These are phyloP conservation scores for Nycteola revayana DNA, from an alignment of 2,888 invertebrate genomes.

Conservation along the genomic window DNA sequence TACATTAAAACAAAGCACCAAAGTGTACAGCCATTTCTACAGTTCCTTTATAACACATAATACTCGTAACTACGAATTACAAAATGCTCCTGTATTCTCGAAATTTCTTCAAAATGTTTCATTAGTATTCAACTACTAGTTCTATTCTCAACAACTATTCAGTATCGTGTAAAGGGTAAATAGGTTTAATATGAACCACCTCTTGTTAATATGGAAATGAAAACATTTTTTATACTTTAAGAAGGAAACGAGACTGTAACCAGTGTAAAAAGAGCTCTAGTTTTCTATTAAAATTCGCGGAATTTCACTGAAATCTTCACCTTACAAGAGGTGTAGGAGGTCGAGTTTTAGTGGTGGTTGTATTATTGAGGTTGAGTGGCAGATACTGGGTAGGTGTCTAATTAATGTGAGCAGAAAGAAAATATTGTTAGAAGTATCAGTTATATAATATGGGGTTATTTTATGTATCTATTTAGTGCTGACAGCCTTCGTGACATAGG, in stretches of 20 bases:
- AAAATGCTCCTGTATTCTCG: too few species aligned
- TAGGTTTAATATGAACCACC: conserved; percentile 41
- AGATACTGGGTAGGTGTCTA: conserved; percentile 56
- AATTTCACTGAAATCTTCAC: conserved; percentile 14
- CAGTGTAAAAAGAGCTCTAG: conserved; percentile 30
- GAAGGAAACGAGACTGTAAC: conserved; percentile 34
- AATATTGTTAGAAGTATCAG: too few species aligned
- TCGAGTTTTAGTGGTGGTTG: conserved; percentile 38
- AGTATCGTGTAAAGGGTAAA: conserved; percentile 32
- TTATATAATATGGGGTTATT: too few species aligned
- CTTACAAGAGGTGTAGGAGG: conserved; percentile 33
- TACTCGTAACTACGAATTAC: too few species aligned
- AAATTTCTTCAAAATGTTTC: conserved; percentile 3
- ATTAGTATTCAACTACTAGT: conserved; percentile 13
- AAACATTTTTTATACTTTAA: conserved; percentile 54
- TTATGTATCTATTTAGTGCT: too few species aligned
- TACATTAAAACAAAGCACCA: too few species aligned
- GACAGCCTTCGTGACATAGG: too few species aligned
- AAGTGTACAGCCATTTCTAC: too few species aligned
- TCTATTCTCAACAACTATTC: conserved; percentile 19
- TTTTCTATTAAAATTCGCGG: conserved; percentile 33
- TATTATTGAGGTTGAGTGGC: conserved; percentile 33
- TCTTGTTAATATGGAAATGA: conserved; percentile 43
- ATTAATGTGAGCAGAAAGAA: conserved; percentile 56
- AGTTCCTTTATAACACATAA: too few species aligned